A percentile compares a stretch with the other conserved stretches of the same genome.
phyloP scores from a whole-genome alignment of 2,113 vertebrate genomes.

The Entomyzon cyanotis region DNA sequence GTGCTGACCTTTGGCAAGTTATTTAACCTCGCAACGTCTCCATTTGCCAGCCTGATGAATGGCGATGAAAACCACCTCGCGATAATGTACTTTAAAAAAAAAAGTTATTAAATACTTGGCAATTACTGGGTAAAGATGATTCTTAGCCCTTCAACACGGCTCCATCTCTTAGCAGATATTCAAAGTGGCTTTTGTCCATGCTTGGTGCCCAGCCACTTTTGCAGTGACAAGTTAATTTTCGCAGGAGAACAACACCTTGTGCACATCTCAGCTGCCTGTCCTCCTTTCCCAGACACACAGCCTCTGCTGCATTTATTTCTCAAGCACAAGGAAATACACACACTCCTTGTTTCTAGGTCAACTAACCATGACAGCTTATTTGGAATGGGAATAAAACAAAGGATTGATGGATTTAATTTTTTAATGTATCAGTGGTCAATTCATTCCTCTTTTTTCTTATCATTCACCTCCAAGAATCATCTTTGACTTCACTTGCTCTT shows the following conservation, averaged over 20 bases:
- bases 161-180: slow-evolving; percentile 5
- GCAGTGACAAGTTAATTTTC: slow-evolving; percentile 24
- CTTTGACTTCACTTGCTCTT: slow-evolving; percentile 69
- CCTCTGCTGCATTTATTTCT: not conserved
- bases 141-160: not conserved
- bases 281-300: not conserved
- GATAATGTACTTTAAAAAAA: not conserved
- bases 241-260: not conserved
- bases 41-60: slow-evolving; percentile 9
- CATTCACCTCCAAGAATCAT: slow-evolving; percentile 63
- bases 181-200: slow-evolving; percentile 15
- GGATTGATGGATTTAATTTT: not conserved
- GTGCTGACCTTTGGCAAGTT: slow-evolving; percentile 15
- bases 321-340: not conserved
- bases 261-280: not conserved
- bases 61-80: slow-evolving; percentile 25
- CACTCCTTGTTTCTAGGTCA: slow-evolving; percentile 3
- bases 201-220: not conserved
- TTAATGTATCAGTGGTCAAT: not conserved
- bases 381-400: slow-evolving; percentile 2
- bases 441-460: not conserved
- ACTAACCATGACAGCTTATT: not conserved
- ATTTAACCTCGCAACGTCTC: slow-evolving; percentile 21
- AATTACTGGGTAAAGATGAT: slow-evolving; percentile 23
- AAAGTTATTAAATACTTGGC: slow-evolving; percentile 12